Percentiles rank a stretch among this genome's conserved stretches.
phyloP scores from a whole-genome alignment of 2,113 vertebrate species.

The Anolis carolinensis region DNA sequence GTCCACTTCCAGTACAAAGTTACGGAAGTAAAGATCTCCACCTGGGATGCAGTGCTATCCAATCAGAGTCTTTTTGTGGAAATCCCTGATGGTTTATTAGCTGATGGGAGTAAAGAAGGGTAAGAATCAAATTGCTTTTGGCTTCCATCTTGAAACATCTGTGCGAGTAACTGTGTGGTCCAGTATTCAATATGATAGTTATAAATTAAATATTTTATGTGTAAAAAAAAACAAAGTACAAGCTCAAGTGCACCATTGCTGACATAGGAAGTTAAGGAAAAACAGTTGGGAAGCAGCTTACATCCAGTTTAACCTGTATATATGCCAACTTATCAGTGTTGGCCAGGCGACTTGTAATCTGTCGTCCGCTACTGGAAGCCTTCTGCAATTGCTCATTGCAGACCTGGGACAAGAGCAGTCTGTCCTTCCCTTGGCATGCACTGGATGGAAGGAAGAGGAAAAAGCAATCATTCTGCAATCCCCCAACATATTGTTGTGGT shows the following conservation, averaged over 20 bases:
- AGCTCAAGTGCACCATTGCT: neutral
- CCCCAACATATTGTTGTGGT: too few relatives aligned
- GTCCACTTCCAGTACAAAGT: constrained; percentile 94
- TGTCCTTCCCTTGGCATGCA: neutral
- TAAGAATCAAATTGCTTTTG: constrained; percentile 59
- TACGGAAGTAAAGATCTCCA: constrained; percentile 87
- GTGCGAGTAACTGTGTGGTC: neutral
- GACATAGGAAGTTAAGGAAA: neutral
- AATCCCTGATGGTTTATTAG: constrained; percentile 88
- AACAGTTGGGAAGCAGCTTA: neutral
- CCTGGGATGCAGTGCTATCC: constrained; percentile 90
- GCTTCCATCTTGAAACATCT: neutral
- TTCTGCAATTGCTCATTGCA: neutral
- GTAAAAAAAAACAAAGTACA: neutral
- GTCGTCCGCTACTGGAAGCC: neutral
- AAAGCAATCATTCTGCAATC: neutral
- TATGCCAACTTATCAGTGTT: neutral
- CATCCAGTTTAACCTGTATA: too few relatives aligned
- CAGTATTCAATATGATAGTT: neutral
- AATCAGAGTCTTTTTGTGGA: constrained; percentile 93
- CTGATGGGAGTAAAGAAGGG: constrained; percentile 97
- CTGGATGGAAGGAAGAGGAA: neutral
- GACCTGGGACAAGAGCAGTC: neutral
- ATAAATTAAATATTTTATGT: neutral
- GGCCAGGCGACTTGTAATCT: neutral